Base-by-base conservation (phyloP, 1,140 invertebrate genomes). In the Triops longicaudatus region DNA sequence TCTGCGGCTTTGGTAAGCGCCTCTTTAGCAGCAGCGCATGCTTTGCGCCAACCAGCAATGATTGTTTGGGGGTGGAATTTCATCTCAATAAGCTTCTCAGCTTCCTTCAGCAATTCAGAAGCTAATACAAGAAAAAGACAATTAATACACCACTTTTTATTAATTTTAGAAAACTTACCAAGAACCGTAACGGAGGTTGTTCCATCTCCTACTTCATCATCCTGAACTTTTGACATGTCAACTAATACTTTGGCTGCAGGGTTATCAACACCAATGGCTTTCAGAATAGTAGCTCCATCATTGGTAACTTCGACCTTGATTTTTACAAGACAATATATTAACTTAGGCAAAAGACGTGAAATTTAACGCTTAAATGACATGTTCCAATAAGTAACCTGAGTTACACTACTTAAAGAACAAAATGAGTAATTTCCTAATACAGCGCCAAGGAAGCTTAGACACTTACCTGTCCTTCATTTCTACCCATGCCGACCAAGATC, bases 171-270 rank as follows among this genome's bases (percentile, higher is more conserved):
- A 73, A 77, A 83, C 80, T 79, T 86, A 91, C 90, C 90, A 76
- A 99, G 86, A 26, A 99, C 97, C 76, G 97, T 97, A 0, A 99
- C 98, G 26, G 97, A 98, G 43, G 98, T 99, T 63, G 98, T 99
- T 37, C 98, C 98, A 90, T 99, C 98, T 75, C 98, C 98, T 81
- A 99, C 98, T 90, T 99, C 98, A 85, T 98, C 96, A 87, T 99
- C 98, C 84, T 99, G 98, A 10, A 97, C 95, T 86, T 95, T 94
- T 2, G 97, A 97, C 89, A 99, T 98, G 80, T 99, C 96, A 26
- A 99, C 96, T 37, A 99, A 86, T 82, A 99, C 95, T 87, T 99
- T 99, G 3, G 97, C 98, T 41, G 97, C 97, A 74, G 98, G 97
- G 86, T 99, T 99, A 83, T 99, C 98, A 27, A 99, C 95, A 73